Evolutionary conservation across 2,797 vertebrate genomes (phyloP).

Genomic region (Sebastes nivosus): DNA sequence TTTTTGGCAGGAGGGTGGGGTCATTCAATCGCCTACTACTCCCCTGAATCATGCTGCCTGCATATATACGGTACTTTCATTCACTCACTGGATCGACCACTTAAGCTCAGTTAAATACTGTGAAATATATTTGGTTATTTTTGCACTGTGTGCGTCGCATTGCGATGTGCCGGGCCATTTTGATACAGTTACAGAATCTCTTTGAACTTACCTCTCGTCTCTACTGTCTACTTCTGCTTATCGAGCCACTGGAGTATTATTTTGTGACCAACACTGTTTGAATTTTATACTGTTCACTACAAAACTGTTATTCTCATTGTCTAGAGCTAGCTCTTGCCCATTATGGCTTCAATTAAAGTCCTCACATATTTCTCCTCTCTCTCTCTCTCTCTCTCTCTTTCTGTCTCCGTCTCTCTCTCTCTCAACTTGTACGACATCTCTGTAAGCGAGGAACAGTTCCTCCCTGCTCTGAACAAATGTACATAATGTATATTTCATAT

Average conservation of each 20-base stretch:
- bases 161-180: slow-evolving; percentile 45
- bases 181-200: slow-evolving; percentile 55
- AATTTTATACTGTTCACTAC: slow-evolving; percentile 42
- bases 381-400: neutral
- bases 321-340: slow-evolving; percentile 13
- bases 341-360: neutral
- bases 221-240: slow-evolving; percentile 35
- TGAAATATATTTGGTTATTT: slow-evolving; percentile 57
- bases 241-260: slow-evolving; percentile 63
- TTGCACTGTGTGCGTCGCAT: slow-evolving; percentile 49
- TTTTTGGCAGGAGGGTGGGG: neutral
- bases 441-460: slow-evolving; percentile 30
- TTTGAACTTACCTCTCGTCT: slow-evolving; percentile 55
- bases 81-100: slow-evolving; percentile 7
- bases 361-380: slow-evolving; percentile 7
- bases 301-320: slow-evolving; percentile 22
- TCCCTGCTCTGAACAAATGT: slow-evolving; percentile 61
- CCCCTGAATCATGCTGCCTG: neutral
- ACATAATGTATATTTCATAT: slow-evolving; percentile 72
- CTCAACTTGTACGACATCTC: slow-evolving; percentile 16
- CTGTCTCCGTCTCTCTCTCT: neutral
- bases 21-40: neutral
- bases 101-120: slow-evolving; percentile 31
- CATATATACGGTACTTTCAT: neutral
- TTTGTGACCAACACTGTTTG: slow-evolving; percentile 53